Percentiles rank a stretch among this genome's conserved stretches.
Evolutionary conservation across 2,113 vertebrate species (phyloP).

Genomic region (Columba livia): DNA sequence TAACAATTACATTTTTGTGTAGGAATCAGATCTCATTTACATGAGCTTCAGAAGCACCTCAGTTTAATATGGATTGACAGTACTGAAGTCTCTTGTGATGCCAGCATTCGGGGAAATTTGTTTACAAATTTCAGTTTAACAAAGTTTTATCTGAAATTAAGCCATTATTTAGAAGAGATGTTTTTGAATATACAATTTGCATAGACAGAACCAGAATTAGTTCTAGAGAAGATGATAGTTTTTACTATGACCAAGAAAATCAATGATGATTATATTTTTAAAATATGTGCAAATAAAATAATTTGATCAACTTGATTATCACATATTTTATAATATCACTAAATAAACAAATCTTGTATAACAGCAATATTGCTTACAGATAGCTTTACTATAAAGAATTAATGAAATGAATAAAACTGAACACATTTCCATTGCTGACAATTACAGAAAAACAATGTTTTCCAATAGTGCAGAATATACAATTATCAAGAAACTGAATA

Average conservation of each 20-base stretch:
- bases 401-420: neutral
- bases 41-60: neutral
- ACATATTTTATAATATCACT: neutral
- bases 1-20: neutral
- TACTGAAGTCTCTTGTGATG: neutral
- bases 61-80: neutral
- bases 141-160: neutral
- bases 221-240: neutral
- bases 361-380: neutral
- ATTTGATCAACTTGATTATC: neutral
- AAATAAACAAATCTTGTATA: neutral
- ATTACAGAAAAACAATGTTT: neutral
- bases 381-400: neutral
- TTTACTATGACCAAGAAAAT: neutral
- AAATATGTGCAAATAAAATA: neutral
- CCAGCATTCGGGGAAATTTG: neutral
- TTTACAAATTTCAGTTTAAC: neutral
- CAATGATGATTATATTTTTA: rapidly evolving
- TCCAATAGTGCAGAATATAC: neutral
- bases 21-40: neutral
- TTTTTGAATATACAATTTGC: neutral
- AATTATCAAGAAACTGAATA: neutral
- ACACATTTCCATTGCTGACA: neutral
- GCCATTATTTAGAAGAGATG: neutral
- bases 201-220: neutral